Evolutionary conservation across 2,797 vertebrate species (phyloP).

Genomic region (Thunnus albacares): DNA sequence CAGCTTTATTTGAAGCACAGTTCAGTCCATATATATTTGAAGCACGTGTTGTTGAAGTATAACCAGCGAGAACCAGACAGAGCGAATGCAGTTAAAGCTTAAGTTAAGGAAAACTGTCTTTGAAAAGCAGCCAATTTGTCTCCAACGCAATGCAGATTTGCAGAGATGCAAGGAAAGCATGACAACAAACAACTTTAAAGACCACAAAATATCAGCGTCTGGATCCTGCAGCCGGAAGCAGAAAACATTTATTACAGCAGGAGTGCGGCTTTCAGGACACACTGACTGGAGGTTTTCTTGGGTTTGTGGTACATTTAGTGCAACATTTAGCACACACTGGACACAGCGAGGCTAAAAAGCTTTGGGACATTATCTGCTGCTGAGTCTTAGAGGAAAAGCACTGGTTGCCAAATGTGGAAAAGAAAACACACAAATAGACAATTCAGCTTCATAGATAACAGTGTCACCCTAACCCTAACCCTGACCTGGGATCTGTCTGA

Average conservation of each 20-base stretch:
- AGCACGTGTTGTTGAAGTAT: neutral
- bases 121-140: neutral
- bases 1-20: neutral
- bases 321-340: neutral
- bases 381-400: conserved; percentile 11
- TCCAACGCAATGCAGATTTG: neutral
- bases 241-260: conserved; percentile 73
- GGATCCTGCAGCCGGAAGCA: conserved; percentile 66
- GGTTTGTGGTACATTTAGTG: conserved; percentile 43
- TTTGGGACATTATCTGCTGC: conserved; percentile 7
- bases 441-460: too few relatives aligned
- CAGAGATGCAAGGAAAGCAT: neutral
- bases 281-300: conserved; percentile 15
- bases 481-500: conserved; percentile 4
- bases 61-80: neutral
- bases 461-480: neutral
- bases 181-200: neutral
- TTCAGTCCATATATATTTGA: neutral
- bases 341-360: conserved; percentile 19
- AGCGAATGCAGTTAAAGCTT: neutral
- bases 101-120: neutral
- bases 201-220: conserved; percentile 6
- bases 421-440: conserved; percentile 6
- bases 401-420: conserved; percentile 1
- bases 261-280: conserved; percentile 34